phyloP scores from a whole-genome alignment of 2,113 vertebrate species.

The Gymnarchus niloticus region DNA sequence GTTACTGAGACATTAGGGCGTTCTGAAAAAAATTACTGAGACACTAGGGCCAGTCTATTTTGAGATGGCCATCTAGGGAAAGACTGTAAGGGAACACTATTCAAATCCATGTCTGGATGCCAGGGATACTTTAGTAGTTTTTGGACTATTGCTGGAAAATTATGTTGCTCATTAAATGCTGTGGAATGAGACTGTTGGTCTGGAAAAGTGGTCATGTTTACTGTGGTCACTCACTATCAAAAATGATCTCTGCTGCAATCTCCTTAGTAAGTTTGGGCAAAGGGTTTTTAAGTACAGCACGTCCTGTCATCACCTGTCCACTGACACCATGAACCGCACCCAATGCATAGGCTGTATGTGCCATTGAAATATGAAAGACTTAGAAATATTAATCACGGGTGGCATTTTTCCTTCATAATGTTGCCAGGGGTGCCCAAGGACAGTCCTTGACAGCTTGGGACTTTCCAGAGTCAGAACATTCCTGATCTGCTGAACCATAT shows the following conservation, averaged over 20 bases:
- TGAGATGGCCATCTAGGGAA: background rate
- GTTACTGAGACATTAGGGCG: background rate
- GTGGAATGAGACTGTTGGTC: background rate
- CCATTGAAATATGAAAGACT: too few species aligned
- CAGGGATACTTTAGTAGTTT: background rate
- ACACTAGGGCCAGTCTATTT: background rate
- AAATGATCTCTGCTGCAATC: background rate
- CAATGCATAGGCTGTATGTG: too few species aligned
- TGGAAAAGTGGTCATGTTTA: background rate
- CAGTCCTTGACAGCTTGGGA: background rate
- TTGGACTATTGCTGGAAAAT: background rate
- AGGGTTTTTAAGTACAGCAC: conserved; percentile 15
- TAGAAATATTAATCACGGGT: too few species aligned
- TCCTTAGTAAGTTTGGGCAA: background rate
- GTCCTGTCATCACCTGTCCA: background rate
- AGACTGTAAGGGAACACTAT: background rate
- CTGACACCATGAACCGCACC: too few species aligned
- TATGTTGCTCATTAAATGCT: background rate
- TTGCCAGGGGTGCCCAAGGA: background rate
- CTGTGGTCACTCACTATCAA: background rate
- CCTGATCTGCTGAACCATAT: background rate
- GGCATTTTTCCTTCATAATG: background rate
- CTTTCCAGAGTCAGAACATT: background rate
- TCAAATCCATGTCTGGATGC: background rate
- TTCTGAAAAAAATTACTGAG: too few species aligned